Percentiles rank a stretch among this genome's conserved stretches.
phyloP scores from a whole-genome alignment of 1,140 invertebrate genomes.

The Elymnias hypermnestra region DNA sequence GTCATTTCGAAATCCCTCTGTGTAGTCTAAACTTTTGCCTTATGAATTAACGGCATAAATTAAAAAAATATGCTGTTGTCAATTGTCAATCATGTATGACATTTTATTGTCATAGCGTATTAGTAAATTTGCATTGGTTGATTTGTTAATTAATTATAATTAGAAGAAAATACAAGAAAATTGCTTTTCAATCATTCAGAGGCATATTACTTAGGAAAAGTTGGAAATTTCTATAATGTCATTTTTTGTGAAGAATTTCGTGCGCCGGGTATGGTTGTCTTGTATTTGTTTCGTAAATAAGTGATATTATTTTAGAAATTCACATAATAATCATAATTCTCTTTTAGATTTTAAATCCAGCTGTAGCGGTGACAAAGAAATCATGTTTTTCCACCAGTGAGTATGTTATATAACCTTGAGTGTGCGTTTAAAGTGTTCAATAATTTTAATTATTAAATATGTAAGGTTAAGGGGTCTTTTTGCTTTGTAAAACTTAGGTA shows the following conservation, averaged over 20 bases:
- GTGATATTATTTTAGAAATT: background rate
- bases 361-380: conserved; percentile 33
- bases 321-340: background rate
- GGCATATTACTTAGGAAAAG: no score
- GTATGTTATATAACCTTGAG: conserved; percentile 40
- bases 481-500: no score
- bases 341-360: conserved; percentile 40
- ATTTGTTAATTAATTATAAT: no score
- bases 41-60: no score
- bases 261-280: background rate
- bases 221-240: background rate
- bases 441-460: no score
- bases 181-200: no score
- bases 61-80: no score
- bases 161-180: no score
- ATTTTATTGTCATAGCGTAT: background rate
- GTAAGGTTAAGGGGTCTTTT: no score
- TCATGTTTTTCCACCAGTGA: conserved; percentile 52
- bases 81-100: background rate
- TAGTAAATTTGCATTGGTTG: background rate
- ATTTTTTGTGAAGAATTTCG: conserved; percentile 1
- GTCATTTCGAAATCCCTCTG: no score
- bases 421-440: no score
- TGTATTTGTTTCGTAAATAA: background rate
- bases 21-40: no score